phyloP scores from a whole-genome alignment of 53 echinoderm and acorn worm genomes.

The Luidia sarsii region DNA sequence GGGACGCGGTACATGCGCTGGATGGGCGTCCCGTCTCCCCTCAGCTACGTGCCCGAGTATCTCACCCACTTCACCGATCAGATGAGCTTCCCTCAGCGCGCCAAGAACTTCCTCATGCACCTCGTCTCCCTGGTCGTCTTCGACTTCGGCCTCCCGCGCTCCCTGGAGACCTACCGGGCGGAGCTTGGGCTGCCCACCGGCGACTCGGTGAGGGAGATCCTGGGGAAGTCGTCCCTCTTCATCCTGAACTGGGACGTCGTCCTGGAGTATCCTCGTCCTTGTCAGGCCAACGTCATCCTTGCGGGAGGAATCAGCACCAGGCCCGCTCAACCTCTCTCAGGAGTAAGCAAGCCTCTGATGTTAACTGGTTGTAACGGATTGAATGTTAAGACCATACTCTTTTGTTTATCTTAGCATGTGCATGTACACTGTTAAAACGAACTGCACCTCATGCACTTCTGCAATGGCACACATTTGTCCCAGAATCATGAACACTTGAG shows the following conservation, averaged over 20 bases:
- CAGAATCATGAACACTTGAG: no score
- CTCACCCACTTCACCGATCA: constrained; percentile 62
- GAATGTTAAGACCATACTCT: no score
- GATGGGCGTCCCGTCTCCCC: constrained; percentile 29
- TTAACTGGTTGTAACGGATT: no score
- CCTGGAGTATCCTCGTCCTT: constrained; percentile 71
- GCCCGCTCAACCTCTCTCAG: constrained; percentile 1
- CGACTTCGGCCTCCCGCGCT: background rate
- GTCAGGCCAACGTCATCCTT: constrained; percentile 49
- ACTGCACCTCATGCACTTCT: no score
- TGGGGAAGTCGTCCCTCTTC: constrained; percentile 50
- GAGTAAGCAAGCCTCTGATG: no score
- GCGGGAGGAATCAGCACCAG: constrained; percentile 19
- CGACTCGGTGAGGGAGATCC: background rate
- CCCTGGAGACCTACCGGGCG: background rate
- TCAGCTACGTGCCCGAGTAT: constrained; percentile 70
- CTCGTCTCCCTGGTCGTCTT: constrained; percentile 11
- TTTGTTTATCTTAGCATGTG: no score
- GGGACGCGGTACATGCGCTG: constrained; percentile 46
- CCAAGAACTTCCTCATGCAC: constrained; percentile 32
- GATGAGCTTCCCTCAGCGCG: constrained; percentile 60
- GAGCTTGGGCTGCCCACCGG: background rate
- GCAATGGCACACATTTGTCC: no score
- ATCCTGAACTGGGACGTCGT: constrained; percentile 60
- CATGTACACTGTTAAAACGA: no score